Conservation (phyloP, 2,113 vertebrate species). For the Oncorhynchus kisutch region DNA sequence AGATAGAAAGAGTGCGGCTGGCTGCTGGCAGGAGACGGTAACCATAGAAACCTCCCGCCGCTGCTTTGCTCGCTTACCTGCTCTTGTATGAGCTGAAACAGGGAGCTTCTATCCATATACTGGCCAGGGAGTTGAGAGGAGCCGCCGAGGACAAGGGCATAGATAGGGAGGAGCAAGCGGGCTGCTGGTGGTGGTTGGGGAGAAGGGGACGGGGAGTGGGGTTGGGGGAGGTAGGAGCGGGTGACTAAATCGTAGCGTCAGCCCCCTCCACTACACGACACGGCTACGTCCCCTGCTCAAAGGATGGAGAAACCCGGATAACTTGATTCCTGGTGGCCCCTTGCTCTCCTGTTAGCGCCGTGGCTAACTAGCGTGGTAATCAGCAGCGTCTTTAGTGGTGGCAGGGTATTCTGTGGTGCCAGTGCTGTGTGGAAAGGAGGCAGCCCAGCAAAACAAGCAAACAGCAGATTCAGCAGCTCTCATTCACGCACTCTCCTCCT, state of each 20-base stretch:
- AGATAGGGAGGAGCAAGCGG: conserved; percentile 63
- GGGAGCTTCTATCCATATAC: conserved; percentile 98
- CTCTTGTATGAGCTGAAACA: conserved; percentile 98
- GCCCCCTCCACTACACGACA: conserved; percentile 27
- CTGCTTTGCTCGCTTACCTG: conserved; percentile 80
- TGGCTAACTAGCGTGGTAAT: conserved; percentile 3
- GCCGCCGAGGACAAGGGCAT: conserved; percentile 76
- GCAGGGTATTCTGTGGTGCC: conserved; percentile 7
- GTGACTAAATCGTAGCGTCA: conserved; percentile 47
- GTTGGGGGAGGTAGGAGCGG: conserved; percentile 49
- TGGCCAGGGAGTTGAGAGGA: conserved; percentile 78
- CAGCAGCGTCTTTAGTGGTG: neutral
- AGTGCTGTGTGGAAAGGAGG: conserved; percentile 36
- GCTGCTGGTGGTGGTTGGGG: conserved; percentile 19
- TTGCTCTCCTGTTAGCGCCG: conserved; percentile 11
- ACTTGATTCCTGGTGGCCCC: conserved; percentile 14
- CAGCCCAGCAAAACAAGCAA: conserved; percentile 52
- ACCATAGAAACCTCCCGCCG: conserved; percentile 71
- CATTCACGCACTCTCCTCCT: conserved; percentile 61
- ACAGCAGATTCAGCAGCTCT: conserved; percentile 60
- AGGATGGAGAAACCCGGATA: conserved; percentile 44
- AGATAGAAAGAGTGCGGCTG: conserved; percentile 32
- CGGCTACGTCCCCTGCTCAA: conserved; percentile 35
- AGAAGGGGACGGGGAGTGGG: conserved; percentile 20
- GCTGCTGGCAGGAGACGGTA: conserved; percentile 62